phyloP scores from a whole-genome alignment of 2,113 vertebrate genomes.

The Oreochromis niloticus region DNA sequence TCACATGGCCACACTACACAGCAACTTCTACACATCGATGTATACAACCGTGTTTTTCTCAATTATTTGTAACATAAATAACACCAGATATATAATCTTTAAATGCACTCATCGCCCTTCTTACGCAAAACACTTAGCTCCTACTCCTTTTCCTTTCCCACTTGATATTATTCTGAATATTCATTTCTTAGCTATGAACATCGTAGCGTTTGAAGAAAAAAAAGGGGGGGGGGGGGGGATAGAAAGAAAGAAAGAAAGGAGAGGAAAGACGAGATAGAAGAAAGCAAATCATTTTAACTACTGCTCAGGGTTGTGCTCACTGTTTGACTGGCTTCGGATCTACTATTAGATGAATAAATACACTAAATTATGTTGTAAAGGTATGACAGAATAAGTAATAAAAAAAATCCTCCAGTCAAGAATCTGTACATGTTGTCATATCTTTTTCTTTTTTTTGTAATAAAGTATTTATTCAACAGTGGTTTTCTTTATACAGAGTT shows the following conservation, averaged over 20 bases:
- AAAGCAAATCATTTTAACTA: background rate
- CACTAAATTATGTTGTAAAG: background rate
- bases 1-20: background rate
- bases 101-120: background rate
- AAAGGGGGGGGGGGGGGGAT: background rate
- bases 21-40: background rate
- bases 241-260: background rate
- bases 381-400: background rate
- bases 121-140: background rate
- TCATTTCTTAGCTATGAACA: slow-evolving; percentile 20
- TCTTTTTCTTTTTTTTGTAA: background rate
- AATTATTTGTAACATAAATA: background rate
- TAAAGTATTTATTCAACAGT: background rate
- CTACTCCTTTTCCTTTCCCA: background rate
- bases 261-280: background rate
- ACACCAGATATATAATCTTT: background rate
- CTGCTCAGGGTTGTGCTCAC: background rate
- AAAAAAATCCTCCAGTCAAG: background rate
- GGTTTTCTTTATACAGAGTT: background rate
- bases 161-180: slow-evolving; percentile 5
- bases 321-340: background rate
- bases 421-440: background rate
- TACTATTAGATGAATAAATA: slow-evolving; percentile 1
- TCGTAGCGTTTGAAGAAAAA: background rate
- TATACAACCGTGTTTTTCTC: background rate